Base-by-base conservation (phyloP, 2,888 invertebrate genomes). In the Diplolepis rosae region DNA sequence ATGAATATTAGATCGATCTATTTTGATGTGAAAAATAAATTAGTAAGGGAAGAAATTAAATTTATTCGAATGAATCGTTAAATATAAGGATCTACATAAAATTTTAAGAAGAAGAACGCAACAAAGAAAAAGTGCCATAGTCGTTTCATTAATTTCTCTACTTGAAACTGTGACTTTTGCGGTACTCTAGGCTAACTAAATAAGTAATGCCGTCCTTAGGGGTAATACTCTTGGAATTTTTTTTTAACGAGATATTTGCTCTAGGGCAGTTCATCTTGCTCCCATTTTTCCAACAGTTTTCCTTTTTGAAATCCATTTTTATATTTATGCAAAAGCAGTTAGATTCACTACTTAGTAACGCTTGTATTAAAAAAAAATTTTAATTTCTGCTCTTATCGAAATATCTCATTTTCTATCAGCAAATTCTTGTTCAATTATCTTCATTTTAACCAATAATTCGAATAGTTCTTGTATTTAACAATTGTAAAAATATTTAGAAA, bases 131-230 rank as follows among this genome's bases (percentile, higher is more conserved):
- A 35, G 9, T 61, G 35, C 24, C 22, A 50, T 13, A 50, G 24
- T 50, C 48, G 48, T 50, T 50, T 50, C 50, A 50, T 50, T 50
- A 50, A 50, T 24, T 50, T 50, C 50, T 13, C 24, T 50, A 24
- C 50, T 50, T 18, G 22, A 50, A 27, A 50, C 50, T 50, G 39
- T 27, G 39, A 61, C n/a, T 39, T 61, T 61, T 39, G 15, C 61
- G 61, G 39, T 61, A n/a, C 61, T 27, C 24, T 24, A 61, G 39
- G 27, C 61, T 39, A 61, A 61, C 24, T 24, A 15, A 39, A 61
- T 61, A 39, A 39, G 61, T 61, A 61, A 61, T 61, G 35, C 24
- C 22, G 61, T 61, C 56, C 56, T 39, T 24, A 22, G n/a, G 35
- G 24, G 35, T 39, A 39, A 18, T 18, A 45, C 18, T 18, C 27